Base-by-base conservation (phyloP, 2,797 vertebrate genomes). In the Cirrhinus mrigala region DNA sequence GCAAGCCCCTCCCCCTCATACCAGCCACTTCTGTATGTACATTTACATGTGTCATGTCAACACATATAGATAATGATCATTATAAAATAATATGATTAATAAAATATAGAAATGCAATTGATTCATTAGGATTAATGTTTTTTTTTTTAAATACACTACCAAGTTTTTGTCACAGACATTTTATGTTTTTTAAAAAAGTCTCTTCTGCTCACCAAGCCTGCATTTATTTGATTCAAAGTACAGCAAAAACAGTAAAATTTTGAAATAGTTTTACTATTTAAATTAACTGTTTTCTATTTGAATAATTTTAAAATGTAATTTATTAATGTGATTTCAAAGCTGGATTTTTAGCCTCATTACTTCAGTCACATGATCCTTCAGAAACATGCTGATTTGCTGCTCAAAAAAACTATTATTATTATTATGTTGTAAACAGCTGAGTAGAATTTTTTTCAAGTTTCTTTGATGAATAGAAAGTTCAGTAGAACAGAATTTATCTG, bases 21-120 rank as follows among this genome's bases (percentile, higher is more conserved):
- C 90, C n/a, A 90, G 88, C 86, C 90, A 91, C 84, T 92, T 92
- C 82, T 94, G 91, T 94, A 92, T 22, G 93, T 92, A 27, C 75
- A 10, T 37, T 33, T 66, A 46, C 16, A 66, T 64, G 16, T 60
- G 22, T 70, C 75, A 44, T 5, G 20, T 60, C 22, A 40, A 60
- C 20, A 11, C 14, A 54, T 37, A 8, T 56, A 56, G 6, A 69
- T 37, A 22, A 80, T 29, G n/a, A n/a, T 56, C 40, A 56, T 10
- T 20, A 0, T 29, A 29, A 74, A 18, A 29, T 11, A 52, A 52
- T 52, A 6, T 22, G 29, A 40, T 40, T 22, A 44, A 70, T 70
- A 70, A 10, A 69, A 58, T 58, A n/a, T 58, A n/a, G 10, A 58
- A 10, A 58, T 58, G 2, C 9, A n/a, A 10, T 37, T 1, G 44